phyloP scores from a whole-genome alignment of 1,140 invertebrate genomes.

The Drosophila persimilis region DNA sequence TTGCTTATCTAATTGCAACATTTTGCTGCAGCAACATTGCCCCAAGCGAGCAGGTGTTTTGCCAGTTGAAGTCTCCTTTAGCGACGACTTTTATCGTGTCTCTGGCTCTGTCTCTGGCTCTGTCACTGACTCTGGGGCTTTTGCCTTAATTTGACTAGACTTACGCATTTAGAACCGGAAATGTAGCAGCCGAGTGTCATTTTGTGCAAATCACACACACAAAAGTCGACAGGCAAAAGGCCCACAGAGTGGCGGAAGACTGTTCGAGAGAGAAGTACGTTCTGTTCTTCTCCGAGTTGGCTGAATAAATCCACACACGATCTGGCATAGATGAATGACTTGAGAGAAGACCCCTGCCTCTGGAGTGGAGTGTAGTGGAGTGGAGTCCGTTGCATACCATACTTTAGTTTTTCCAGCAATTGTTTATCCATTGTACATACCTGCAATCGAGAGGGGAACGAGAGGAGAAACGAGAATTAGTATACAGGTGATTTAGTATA shows the following conservation, averaged over 20 bases:
- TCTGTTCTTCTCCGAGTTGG: not conserved
- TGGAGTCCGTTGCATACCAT: too few species aligned
- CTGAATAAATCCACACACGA: conserved; percentile 37
- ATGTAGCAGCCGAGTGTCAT: conserved; percentile 71
- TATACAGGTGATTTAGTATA: conserved; percentile 47
- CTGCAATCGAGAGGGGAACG: conserved; percentile 30
- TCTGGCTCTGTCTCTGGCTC: conserved; percentile 29
- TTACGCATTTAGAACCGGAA: conserved; percentile 81
- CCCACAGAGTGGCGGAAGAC: conserved; percentile 24
- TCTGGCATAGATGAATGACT: conserved; percentile 49
- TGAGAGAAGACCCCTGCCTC: conserved; percentile 8
- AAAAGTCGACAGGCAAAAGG: conserved; percentile 64
- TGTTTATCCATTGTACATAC: conserved; percentile 31
- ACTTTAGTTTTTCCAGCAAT: conserved; percentile 1
- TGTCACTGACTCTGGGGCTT: conserved; percentile 25
- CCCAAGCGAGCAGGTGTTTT: conserved; percentile 71
- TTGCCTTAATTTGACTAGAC: conserved; percentile 80
- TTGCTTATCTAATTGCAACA: conserved; percentile 80
- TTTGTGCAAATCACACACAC: conserved; percentile 74
- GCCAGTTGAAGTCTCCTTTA: conserved; percentile 54
- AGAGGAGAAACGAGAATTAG: conserved; percentile 32
- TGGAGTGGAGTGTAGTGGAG: not conserved
- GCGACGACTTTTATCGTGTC: conserved; percentile 57
- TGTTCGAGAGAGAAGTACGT: too few species aligned
- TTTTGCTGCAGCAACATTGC: conserved; percentile 53